Percentiles rank a stretch among this genome's conserved stretches.
These are phyloP conservation scores for Epicampocera succincta DNA, from an alignment of 2,888 invertebrate species.

Conservation along the genomic window DNA sequence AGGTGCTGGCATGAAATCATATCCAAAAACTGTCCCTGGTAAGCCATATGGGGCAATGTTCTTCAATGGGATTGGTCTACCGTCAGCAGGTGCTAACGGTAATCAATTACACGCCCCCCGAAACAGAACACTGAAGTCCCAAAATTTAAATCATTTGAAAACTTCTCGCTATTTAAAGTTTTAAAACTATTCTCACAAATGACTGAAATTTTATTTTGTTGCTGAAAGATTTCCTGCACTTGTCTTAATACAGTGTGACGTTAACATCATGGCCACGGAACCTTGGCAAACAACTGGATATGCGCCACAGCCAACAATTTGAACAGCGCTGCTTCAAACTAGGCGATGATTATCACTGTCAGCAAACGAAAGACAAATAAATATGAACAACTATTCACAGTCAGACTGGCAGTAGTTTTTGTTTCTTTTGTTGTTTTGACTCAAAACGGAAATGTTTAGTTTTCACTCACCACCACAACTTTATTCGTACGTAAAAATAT, in stretches of 20 bases:
- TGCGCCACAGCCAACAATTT: constrained; percentile 1
- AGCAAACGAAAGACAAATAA: constrained; percentile 45
- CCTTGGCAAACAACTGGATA: constrained; percentile 21
- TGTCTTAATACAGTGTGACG: not conserved
- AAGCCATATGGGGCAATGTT: too few species aligned
- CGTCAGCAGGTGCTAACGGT: too few species aligned
- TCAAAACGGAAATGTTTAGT: constrained; percentile 36
- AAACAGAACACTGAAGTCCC: too few species aligned
- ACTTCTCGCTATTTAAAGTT: too few species aligned
- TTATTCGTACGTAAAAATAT: not conserved
- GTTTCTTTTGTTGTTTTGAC: constrained; percentile 1
- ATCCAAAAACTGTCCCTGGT: too few species aligned
- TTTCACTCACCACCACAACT: not conserved
- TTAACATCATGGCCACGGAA: constrained; percentile 18
- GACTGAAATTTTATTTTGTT: not conserved
- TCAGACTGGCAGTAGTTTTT: constrained; percentile 16
- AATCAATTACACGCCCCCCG: too few species aligned
- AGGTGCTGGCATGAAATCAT: too few species aligned
- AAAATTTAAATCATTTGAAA: too few species aligned
- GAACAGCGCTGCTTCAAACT: constrained; percentile 31
- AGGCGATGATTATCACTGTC: constrained; percentile 60
- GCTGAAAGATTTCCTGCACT: too few species aligned
- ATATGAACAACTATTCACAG: constrained; percentile 36
- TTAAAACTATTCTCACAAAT: too few species aligned
- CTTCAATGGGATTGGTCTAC: too few species aligned